Evolutionary conservation across 1,140 invertebrate species (phyloP), one percentile per base, ranked within the genome.

Genomic region (Sitophilus oryzae): DNA sequence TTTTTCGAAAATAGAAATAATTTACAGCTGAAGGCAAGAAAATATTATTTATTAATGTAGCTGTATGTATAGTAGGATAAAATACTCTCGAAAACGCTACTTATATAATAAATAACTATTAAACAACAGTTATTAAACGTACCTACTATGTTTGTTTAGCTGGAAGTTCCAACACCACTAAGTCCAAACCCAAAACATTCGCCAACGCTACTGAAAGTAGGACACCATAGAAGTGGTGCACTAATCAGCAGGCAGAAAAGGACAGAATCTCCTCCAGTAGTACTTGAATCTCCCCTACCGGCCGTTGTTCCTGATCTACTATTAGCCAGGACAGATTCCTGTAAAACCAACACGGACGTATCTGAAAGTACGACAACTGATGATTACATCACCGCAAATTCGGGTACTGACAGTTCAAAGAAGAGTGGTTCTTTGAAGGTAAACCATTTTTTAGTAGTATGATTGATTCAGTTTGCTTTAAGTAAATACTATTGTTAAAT

Each of bases 301-400:
- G 64, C 68, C 38, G 36, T 69, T 1, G 67, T 73, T 40, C 71
- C 71, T 4, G 71, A 72, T 59, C 56, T 74, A 11, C 50, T 70
- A 36, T 71, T 81, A 9, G 76, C 77, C 1, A 66, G 84, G 58
- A 84, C 84, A 2, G 85, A 88, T 73, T 87, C 84, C 11, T 83
- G 83, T 42, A 82, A 79, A 68, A 81, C 82, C 1, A 86, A 85
- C 66, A 87, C 81, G 3, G 87, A 90, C 69, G 77, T 88, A 16
- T 90, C 87, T 6, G 88, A 91, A 73, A 84, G 83, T 56, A 90
- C 88, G 49, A 88, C 86, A 15, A 91, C 89, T 19, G 89, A 92
- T 67, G 89, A 92, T 67, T 93, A 92, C 71, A 83, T 89, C 55
- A 92, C 90, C 65, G 89, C 89, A 68, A 89, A 85, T 71, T 89